Evolutionary conservation across 2,888 invertebrate genomes (phyloP), one percentile per base, ranked within the genome.

Genomic region (Cephus spinipes): DNA sequence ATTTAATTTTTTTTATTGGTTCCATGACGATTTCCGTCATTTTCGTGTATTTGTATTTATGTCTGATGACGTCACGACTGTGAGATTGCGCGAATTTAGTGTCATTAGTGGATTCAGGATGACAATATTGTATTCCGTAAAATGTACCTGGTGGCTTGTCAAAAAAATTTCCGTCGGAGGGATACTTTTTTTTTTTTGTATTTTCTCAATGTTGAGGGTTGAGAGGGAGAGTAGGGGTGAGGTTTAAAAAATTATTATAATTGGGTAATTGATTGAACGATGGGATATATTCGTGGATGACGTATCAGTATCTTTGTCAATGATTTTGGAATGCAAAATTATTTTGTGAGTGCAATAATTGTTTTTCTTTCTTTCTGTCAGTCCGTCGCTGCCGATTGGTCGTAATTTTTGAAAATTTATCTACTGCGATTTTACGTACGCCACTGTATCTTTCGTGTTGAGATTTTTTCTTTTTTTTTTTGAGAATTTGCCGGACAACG

Each of bases 401-500:
- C 9, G 6, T 55, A 9, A 55, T 55, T 55, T 55, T 55, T 23
- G 55, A 23, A 55, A 55, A 6, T 9, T 55, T 23, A 23, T 55
- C 23, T 2, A 15, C 23, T 23, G 23, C 9, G 9, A 55, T 15
- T 55, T 55, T 23, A 4, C 23, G 23, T 15, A 2, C 23, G 55
- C 2, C 23, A 2, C 55, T 15, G 2, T 55, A 23, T 55, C 55
- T 2, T 55, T 23, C 9, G 23, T 2, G 2, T 23, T 23, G 55
- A 55, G 55, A 55, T 23, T 15, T 23, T 15, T 36, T 36, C 23
- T 55, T 55, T 55, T 40, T 40, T 40, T 1, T 40, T 40, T 40
- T 1, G 23, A 23, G 2, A 55, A 55, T 23, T 55, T 86, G 81
- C 79, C 81, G 85, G 85, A 81, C 83, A 84, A 83, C 83, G 79